Percentiles rank a stretch among this genome's conserved stretches.
phyloP scores from a whole-genome alignment of 2,113 vertebrate genomes.

The Microtus pennsylvanicus region DNA sequence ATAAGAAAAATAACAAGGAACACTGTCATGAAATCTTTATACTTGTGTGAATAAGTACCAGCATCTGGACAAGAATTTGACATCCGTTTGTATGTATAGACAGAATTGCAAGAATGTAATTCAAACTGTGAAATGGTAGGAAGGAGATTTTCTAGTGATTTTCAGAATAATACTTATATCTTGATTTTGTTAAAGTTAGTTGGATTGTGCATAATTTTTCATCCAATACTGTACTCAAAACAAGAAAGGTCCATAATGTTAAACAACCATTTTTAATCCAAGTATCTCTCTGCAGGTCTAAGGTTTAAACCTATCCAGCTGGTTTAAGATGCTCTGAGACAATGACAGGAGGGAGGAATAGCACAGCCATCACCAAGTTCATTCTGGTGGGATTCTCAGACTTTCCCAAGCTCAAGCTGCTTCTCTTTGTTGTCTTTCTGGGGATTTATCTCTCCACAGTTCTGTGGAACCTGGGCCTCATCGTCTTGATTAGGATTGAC shows the following conservation, averaged over 20 bases:
- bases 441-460: constrained; percentile 19
- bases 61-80: background rate
- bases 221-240: background rate
- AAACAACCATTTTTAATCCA: background rate
- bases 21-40: constrained; percentile 5
- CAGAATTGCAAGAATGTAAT: background rate
- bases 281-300: background rate
- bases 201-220: background rate
- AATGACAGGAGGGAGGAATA: constrained; percentile 31
- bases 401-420: background rate
- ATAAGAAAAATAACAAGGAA: background rate
- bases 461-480: constrained; percentile 57
- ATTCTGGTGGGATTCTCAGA: constrained; percentile 63
- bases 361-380: constrained; percentile 37
- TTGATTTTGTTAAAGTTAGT: background rate
- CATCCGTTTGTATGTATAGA: background rate
- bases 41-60: background rate
- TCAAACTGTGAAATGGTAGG: background rate
- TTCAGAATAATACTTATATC: background rate
- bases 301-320: background rate
- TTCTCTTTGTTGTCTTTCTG: constrained; percentile 55
- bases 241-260: background rate
- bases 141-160: background rate
- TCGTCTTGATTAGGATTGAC: background rate
- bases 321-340: background rate